Evolutionary conservation across 2,888 invertebrate species (phyloP), one percentile per base, ranked within the genome.

Genomic region (Leptarthrus brevirostris): DNA sequence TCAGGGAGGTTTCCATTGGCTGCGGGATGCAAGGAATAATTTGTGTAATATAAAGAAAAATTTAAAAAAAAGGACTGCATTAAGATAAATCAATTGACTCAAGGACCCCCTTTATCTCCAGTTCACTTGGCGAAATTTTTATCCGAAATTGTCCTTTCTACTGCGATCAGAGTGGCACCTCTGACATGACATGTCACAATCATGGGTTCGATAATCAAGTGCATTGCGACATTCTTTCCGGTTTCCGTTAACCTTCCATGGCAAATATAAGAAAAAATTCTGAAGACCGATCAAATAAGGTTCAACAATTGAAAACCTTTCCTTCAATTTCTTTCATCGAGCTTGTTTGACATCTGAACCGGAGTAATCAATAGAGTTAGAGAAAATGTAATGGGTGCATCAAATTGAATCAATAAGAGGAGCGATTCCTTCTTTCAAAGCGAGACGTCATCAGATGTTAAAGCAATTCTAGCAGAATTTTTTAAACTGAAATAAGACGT

Each of bases 291-390:
- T 5, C 3, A 30, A 8, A 8, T 5, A 30, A 30, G 30, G 30
- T 30, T 8, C 30, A 30, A 8, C 3, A 30, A 30, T 30, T 10
- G 36, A 36, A 58, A 58, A 58, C 36, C 36, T 58, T 58, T 58
- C n/a, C n/a, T n/a, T 20, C 58, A 58, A 58, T 58, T 20, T 58
- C 58, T 36, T 36, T 58, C 58, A 58, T 16, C 58, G 58, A 58
- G 2, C 12, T 18, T 8, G 18, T 18, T 58, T 58, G 58, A 58
- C 58, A 58, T 58, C 36, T 58, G 36, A 58, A 34, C 22, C n/a
- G n/a, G 10, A 16, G 36, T 58, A 58, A 36, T 20, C 18, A 58
- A 58, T 36, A 18, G 3, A 36, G 6, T 18, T 34, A 16, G 18
- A 34, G 36, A 36, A 34, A 58, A 36, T 58, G 14, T 22, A 54